Base-by-base conservation (phyloP, 2,888 invertebrate species). In the Ochropleura plecta region DNA sequence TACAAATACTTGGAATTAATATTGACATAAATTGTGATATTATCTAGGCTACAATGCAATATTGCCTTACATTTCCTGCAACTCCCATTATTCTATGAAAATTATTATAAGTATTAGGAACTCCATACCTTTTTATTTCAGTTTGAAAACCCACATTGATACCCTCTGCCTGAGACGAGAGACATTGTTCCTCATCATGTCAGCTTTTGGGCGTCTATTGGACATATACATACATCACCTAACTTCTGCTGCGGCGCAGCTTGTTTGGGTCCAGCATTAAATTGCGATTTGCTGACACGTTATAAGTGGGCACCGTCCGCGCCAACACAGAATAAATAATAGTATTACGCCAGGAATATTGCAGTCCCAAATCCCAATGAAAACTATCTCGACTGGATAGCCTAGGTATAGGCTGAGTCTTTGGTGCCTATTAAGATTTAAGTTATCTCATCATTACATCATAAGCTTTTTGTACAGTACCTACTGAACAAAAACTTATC, bases 1-100 rank as follows among this genome's bases (percentile, higher is more conserved):
- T 48, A 73, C 49, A 44, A 73, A 70, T 70, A 59, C 30, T 12
- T 60, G 51, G 12, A 46, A 42, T 53, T 51, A 46, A 40, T 73
- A 20, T 46, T 42, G 48, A 20, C 62, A 44, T 48, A 44, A 42
- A 48, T 40, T 62, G 18, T 48, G 48, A 16, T 53, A 40, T 5
- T 44, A 18, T 30, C n/a, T 44, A 44, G 30, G 10, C 66, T 55
- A n/a, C 16, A 30, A 48, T 20, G n/a, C n/a, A 44, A 14, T 44
- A 12, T 44, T 62, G 12, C 42, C 44, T 44, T 44, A 62, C 12
- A n/a, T 62, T 62, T 62, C 44, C 6, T n/a, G 12, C 62, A 44
- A 12, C 12, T n/a, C 14, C 44, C n/a, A 44, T n/a, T n/a, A 20
- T 14, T 12, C 6, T 44, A n/a, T 12, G 12, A 62, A 12, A 42